Percentiles rank a stretch among this genome's conserved stretches.
Conservation (phyloP, 2,888 invertebrate genomes). For the Drosophila algonquin region DNA sequence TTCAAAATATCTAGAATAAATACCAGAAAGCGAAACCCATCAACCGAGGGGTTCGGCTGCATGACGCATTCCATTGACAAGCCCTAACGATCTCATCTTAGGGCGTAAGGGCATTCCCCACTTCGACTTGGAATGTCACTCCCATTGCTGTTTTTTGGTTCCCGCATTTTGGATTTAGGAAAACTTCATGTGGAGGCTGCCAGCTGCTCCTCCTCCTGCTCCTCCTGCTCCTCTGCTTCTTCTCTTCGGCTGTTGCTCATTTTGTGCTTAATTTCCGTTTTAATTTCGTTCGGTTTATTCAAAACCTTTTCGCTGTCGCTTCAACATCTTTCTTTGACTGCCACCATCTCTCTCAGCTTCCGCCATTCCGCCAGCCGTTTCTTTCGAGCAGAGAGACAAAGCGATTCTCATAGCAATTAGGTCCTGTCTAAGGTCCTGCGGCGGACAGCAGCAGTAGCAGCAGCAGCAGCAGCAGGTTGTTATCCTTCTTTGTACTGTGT, state of each 20-base stretch:
- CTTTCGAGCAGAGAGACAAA: slow-evolving; percentile 24
- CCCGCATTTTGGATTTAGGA: slow-evolving; percentile 10
- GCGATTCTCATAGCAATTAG: slow-evolving; percentile 75
- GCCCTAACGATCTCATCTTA: too few relatives aligned
- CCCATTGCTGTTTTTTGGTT: not conserved
- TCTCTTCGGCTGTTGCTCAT: slow-evolving; percentile 51
- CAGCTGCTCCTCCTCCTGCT: not conserved
- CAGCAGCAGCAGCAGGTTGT: slow-evolving; percentile 14
- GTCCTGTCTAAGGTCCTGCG: slow-evolving; percentile 32
- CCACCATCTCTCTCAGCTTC: not conserved
- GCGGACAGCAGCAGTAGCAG: slow-evolving; percentile 15
- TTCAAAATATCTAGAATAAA: too few relatives aligned
- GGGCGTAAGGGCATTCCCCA: not conserved
- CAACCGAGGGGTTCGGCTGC: not conserved
- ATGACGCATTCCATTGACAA: not conserved
- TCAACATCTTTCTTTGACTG: not conserved
- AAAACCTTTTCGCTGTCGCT: slow-evolving; percentile 58
- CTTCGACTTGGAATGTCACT: slow-evolving; percentile 20
- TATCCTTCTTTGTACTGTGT: slow-evolving; percentile 13
- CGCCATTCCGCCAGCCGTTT: not conserved
- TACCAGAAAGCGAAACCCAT: too few relatives aligned
- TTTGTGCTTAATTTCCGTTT: slow-evolving; percentile 77
- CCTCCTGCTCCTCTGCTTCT: not conserved
- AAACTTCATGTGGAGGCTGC: not conserved
- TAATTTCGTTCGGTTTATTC: slow-evolving; percentile 74